These are phyloP conservation scores for Planiliza haematocheilus DNA, from an alignment of 2,113 vertebrate species.

Conservation along the genomic window DNA sequence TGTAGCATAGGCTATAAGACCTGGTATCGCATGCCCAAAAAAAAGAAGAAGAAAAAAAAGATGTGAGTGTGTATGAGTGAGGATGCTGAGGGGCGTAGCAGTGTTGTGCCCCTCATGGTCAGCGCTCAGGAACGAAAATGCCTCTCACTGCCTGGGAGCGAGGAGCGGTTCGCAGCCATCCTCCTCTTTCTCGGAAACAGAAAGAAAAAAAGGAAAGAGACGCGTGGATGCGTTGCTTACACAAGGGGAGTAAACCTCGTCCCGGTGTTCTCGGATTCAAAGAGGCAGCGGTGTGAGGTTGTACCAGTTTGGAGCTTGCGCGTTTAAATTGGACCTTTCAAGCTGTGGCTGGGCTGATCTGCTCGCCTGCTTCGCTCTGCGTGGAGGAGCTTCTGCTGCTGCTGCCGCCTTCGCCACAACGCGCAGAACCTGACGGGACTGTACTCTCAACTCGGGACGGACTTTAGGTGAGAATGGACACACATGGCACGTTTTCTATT, in stretches of 20 bases:
- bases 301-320: constrained; percentile 33
- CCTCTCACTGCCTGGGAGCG: constrained; percentile 42
- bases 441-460: not conserved
- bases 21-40: constrained; percentile 36
- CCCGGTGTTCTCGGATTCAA: not conserved
- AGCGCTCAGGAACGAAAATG: constrained; percentile 52
- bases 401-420: constrained; percentile 24
- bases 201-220: not conserved
- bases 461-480: constrained; percentile 59
- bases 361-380: not conserved
- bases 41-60: not conserved
- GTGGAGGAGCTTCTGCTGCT: not conserved
- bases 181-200: not conserved
- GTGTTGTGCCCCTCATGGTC: constrained; percentile 56
- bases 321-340: constrained; percentile 28
- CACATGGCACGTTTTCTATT: not conserved
- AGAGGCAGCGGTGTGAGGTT: constrained; percentile 30
- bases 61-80: constrained; percentile 19
- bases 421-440: constrained; percentile 42
- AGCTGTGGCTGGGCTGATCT: constrained; percentile 23
- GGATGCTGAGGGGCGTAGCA: constrained; percentile 66
- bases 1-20: constrained; percentile 34
- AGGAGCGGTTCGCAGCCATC: constrained; percentile 31
- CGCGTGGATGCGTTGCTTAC: constrained; percentile 21
- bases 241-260: constrained; percentile 32